phyloP scores from a whole-genome alignment of 2,797 vertebrate genomes.

The Simalia tracyae region DNA sequence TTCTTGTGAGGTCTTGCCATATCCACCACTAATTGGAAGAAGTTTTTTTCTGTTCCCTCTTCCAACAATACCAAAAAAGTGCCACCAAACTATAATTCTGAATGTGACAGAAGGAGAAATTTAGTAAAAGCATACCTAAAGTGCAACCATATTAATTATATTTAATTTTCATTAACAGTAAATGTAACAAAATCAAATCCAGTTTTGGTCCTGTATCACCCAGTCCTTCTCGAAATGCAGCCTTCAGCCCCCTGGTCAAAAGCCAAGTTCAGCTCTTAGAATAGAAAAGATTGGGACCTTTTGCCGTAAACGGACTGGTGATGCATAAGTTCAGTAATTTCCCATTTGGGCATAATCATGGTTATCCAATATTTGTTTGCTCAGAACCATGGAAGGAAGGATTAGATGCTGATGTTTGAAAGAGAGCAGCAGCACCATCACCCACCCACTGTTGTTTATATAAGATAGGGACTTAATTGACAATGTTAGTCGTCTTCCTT shows the following conservation, averaged over 20 bases:
- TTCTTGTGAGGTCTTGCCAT: background rate
- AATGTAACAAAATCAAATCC: background rate
- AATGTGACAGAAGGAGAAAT: background rate
- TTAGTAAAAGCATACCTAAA: background rate
- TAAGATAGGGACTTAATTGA: constrained; percentile 12
- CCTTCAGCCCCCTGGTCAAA: background rate
- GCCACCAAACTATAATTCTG: background rate
- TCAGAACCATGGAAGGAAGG: background rate
- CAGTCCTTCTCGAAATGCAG: background rate
- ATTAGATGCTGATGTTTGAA: background rate
- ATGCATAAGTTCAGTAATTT: background rate
- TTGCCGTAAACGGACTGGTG: background rate
- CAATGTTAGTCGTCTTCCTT: background rate
- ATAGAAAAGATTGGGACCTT: background rate
- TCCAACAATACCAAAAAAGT: background rate
- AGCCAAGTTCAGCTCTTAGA: background rate
- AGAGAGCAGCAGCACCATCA: background rate
- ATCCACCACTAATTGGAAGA: background rate
- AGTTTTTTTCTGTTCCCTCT: background rate
- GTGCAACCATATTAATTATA: background rate
- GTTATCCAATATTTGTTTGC: background rate
- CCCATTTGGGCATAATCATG: background rate
- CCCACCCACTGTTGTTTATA: background rate
- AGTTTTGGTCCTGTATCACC: background rate
- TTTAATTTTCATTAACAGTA: background rate